Percentiles rank a stretch among this genome's conserved stretches.
These are phyloP conservation scores for Agrilus mali DNA, from an alignment of 2,888 invertebrate genomes.

Conservation along the genomic window DNA sequence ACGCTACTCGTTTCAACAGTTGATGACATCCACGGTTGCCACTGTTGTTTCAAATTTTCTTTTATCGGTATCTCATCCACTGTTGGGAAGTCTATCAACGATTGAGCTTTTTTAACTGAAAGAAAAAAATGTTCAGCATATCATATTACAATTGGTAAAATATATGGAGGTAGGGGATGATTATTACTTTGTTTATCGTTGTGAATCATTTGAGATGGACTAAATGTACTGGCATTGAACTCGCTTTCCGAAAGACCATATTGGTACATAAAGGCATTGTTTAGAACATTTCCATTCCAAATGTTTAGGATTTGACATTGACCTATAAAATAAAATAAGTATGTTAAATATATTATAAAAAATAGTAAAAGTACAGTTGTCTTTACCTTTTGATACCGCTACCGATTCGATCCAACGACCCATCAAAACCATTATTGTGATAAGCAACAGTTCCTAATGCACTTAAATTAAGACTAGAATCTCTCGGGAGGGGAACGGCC, in stretches of 20 bases:
- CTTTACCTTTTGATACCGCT: slow-evolving; percentile 18
- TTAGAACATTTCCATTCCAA: slow-evolving; percentile 24
- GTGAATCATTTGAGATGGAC: slow-evolving; percentile 20
- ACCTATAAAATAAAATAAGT: slow-evolving; percentile 16
- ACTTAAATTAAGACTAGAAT: slow-evolving; percentile 15
- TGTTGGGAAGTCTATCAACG: slow-evolving; percentile 30
- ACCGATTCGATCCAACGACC: slow-evolving; percentile 24
- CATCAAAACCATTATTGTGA: slow-evolving; percentile 31
- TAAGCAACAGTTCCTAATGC: slow-evolving; percentile 23
- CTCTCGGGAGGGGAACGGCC: slow-evolving; percentile 24
- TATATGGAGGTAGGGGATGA: not conserved
- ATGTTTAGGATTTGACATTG: slow-evolving; percentile 26
- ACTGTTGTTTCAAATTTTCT: slow-evolving; percentile 18
- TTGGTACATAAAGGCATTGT: slow-evolving; percentile 26
- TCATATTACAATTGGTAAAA: too few species aligned
- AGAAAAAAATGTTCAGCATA: too few species aligned
- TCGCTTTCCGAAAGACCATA: slow-evolving; percentile 31
- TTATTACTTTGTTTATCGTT: not conserved
- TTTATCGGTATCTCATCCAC: slow-evolving; percentile 16
- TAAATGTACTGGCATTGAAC: slow-evolving; percentile 34
- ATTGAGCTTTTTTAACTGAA: slow-evolving; percentile 31
- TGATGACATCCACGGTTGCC: slow-evolving; percentile 22
- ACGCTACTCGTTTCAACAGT: slow-evolving; percentile 21
- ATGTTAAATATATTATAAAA: too few species aligned
- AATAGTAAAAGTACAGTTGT: not conserved